Evolutionary conservation across 92 coral and sea anemone genomes (phyloP), one percentile per base, ranked within the genome.

Genomic region (Zoanthus sociatus): DNA sequence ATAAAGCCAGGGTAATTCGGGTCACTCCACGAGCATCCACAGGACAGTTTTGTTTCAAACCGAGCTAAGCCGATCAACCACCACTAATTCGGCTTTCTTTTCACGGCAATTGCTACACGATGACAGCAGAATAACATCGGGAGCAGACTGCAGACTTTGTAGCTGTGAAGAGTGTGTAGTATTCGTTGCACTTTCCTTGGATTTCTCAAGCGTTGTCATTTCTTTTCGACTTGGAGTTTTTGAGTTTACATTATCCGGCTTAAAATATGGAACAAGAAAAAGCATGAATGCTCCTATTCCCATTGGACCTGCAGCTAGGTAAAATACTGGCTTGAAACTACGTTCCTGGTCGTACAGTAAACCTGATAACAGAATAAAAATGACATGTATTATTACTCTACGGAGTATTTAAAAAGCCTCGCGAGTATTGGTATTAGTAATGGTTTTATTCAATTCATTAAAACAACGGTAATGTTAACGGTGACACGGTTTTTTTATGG

Each of bases 301-400:
- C 98, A 94, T 94, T 26, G 98, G 93, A 17, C 93, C 96, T 50
- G 96, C 93, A 5, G 98, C 98, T 30, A 94, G 91, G 85, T 91
- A 94, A 76, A 94, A 94, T 71, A 94, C 98, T 1, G 94, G 95
- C 86, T 91, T 94, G 76, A 93, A 94, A 0, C 87, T 89, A 9
- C 87, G 88, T 7, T 91, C 82, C 15, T 77, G 50, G 75, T 94
- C 98, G 71, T 93, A 94, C 84, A 94, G 81, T 60, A 94, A 77
- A 67, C 98, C 96, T 94, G 70, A 7, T 12, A 78, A 71, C 7
- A 32, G 4, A 63, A 86, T n/a, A 26, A 9, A 47, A 20, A 50
- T 0, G 10, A 42, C 30, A 42, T 18, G 10, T 0, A 20, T 67
- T 17, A 17, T 8, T 9, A 4, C 17, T 17, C 20, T 17, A 64